Base-by-base conservation (phyloP, 1,140 invertebrate species). In the Papilio polytes region DNA sequence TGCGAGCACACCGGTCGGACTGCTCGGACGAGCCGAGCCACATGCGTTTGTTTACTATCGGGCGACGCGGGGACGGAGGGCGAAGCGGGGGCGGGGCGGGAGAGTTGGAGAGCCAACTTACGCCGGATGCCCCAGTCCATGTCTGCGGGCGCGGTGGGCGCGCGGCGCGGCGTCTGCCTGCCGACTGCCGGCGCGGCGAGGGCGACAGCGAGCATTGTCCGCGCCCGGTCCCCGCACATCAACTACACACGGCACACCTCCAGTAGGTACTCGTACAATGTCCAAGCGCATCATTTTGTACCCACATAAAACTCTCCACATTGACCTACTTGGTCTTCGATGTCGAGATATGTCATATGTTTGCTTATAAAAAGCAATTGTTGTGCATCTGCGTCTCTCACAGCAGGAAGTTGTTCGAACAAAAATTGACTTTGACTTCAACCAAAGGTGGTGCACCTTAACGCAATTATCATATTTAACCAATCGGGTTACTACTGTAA, bases 91-190 rank as follows among this genome's bases (percentile, higher is more conserved):
- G 36, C 36, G 36, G 36, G 7, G 36, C 74, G 66, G 73, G 86
- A 82, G 80, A 78, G 86, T 80, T 86, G 74, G 85, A 84, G 80
- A 83, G 77, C 74, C 81, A 95, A 96, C 97, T 96, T 96, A 97
- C 97, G 97, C 96, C 97, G 96, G 90, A 97, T 97, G 92, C 97
- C 97, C 97, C 97, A 97, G 95, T 97, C 97, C 97, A 97, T 97
- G 87, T 87, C 91, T 84, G 87, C 82, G 85, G 83, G 84, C 82
- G 87, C 85, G 87, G 88, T 87, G 86, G 89, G 88, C 90, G 88
- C 91, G 90, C 91, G 89, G 88, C 90, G 90, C 90, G 90, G 83
- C 91, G 92, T 91, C 91, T 87, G 85, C 86, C 86, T 94, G 93
- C 89, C 91, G 92, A 56, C 89, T 87, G 89, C 91, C 89, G 89